Evolutionary conservation across 64 coral and sea anemone genomes (phyloP).

Genomic region (Stichodactyla mertensii): DNA sequence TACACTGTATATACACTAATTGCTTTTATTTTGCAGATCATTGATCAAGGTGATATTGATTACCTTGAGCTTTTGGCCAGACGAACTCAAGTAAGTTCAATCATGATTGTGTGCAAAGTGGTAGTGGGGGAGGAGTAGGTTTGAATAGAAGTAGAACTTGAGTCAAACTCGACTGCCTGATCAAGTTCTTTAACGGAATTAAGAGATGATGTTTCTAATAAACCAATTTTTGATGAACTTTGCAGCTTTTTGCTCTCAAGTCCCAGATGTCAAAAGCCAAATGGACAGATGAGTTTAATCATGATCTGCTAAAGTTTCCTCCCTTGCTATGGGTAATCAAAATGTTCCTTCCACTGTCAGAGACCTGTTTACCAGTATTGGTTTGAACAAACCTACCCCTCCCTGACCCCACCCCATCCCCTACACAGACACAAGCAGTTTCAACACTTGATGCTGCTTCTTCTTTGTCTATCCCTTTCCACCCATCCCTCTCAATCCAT

Average conservation of each 20-base stretch:
- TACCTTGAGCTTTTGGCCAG: slow-evolving; percentile 57
- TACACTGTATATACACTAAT: not conserved
- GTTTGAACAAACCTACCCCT: too few species aligned
- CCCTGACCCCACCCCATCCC: too few species aligned
- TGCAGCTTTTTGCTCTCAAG: slow-evolving; percentile 61
- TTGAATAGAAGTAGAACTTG: too few species aligned
- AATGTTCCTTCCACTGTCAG: not conserved
- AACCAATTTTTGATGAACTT: not conserved
- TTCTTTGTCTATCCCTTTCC: too few species aligned
- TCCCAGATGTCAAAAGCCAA: slow-evolving; percentile 77
- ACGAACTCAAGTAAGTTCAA: slow-evolving; percentile 49
- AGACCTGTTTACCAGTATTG: not conserved
- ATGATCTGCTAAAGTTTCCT: slow-evolving; percentile 56
- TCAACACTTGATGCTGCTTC: too few species aligned
- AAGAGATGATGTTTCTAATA: too few species aligned
- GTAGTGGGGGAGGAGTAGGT: not conserved
- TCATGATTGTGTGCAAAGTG: too few species aligned
- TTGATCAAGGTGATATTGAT: slow-evolving; percentile 64
- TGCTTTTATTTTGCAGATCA: slow-evolving; percentile 32
- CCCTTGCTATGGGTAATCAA: slow-evolving; percentile 55
- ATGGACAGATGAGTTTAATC: slow-evolving; percentile 70
- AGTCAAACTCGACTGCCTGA: too few species aligned
- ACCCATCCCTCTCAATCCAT: too few species aligned
- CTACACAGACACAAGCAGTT: too few species aligned
- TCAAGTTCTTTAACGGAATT: too few species aligned